Evolutionary conservation across 2,113 vertebrate genomes (phyloP).

Genomic region (Etia nguti): DNA sequence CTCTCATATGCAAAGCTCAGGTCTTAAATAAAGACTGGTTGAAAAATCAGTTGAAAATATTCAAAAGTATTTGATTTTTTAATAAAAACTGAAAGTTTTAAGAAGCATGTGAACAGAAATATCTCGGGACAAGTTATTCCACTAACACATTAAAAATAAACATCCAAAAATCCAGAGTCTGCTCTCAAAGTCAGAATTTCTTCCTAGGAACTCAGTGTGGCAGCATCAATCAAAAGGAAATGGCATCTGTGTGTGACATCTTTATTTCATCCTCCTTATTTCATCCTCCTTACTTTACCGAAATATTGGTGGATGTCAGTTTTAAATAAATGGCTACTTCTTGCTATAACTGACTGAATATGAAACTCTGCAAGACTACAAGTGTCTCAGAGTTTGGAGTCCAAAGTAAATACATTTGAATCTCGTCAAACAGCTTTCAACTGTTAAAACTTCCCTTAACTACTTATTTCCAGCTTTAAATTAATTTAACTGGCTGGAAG

Average conservation of each 20-base stretch:
- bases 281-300: background rate
- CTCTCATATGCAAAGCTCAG: background rate
- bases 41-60: background rate
- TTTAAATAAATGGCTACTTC: background rate
- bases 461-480: background rate
- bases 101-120: background rate
- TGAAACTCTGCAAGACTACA: background rate
- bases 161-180: background rate
- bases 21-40: background rate
- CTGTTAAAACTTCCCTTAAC: background rate
- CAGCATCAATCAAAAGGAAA: background rate
- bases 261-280: background rate
- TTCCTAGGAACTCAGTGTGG: background rate
- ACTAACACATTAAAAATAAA: background rate
- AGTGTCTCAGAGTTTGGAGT: background rate
- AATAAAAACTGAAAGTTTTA: background rate
- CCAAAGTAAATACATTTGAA: background rate
- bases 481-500: background rate
- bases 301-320: background rate
- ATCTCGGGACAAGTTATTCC: background rate
- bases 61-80: background rate
- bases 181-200: background rate
- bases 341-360: background rate
- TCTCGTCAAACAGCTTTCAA: background rate
- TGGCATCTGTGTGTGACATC: background rate